These are phyloP conservation scores for Casuarius casuarius DNA, from an alignment of 2,113 vertebrate genomes.

Conservation along the genomic window DNA sequence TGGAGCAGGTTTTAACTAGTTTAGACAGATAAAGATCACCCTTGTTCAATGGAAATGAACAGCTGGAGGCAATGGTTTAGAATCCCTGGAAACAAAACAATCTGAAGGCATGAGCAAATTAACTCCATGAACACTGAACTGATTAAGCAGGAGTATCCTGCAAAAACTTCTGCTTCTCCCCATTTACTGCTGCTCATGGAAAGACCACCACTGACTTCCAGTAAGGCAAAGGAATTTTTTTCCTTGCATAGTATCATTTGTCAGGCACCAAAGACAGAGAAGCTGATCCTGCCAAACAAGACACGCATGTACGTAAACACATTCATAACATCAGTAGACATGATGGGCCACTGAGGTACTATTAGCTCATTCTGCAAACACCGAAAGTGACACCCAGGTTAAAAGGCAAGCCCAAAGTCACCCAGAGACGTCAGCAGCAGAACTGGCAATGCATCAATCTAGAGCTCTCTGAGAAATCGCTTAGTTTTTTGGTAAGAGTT, in stretches of 20 bases:
- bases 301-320: background rate
- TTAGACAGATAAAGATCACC: conserved; percentile 78
- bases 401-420: background rate
- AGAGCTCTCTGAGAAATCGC: background rate
- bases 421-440: background rate
- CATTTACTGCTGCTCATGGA: background rate
- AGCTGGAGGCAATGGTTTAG: conserved; percentile 70
- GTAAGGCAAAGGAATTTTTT: background rate
- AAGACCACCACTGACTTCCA: background rate
- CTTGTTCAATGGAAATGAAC: conserved; percentile 77
- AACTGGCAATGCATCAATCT: background rate
- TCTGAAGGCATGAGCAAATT: conserved; percentile 62
- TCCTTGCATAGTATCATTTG: background rate
- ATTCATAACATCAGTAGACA: background rate
- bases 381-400: background rate
- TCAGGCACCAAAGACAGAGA: background rate
- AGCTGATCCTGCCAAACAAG: background rate
- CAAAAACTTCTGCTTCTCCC: background rate
- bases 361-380: background rate
- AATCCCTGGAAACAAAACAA: conserved; percentile 69
- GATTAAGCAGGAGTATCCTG: background rate
- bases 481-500: background rate
- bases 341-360: background rate
- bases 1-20: conserved; percentile 72
- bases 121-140: conserved; percentile 63